These are phyloP conservation scores for Thaumetopoea pityocampa DNA, from an alignment of 1,140 invertebrate genomes.

Conservation along the genomic window DNA sequence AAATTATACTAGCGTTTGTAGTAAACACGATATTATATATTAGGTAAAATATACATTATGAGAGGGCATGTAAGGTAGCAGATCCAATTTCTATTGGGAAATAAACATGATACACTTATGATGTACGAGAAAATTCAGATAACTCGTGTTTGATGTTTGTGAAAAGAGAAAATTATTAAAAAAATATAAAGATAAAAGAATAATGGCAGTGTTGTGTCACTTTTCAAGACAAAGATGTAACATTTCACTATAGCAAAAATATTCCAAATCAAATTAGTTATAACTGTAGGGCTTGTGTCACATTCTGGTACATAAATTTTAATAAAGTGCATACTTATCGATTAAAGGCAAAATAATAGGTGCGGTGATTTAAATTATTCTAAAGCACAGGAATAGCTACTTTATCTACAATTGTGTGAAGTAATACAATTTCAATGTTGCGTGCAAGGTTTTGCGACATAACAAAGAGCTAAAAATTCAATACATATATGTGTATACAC, in stretches of 20 bases:
- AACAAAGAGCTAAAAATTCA: slow-evolving; percentile 30
- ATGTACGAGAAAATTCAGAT: slow-evolving; percentile 15
- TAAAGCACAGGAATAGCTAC: slow-evolving; percentile 23
- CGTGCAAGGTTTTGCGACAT: slow-evolving; percentile 29
- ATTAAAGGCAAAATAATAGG: slow-evolving; percentile 7
- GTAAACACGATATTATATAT: slow-evolving; percentile 17
- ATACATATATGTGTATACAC: slow-evolving; percentile 19
- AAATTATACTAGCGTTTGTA: slow-evolving; percentile 7
- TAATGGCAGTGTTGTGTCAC: slow-evolving; percentile 5
- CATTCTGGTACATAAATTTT: slow-evolving; percentile 9
- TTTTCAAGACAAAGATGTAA: slow-evolving; percentile 4
- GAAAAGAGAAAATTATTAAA: slow-evolving; percentile 67
- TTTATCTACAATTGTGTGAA: slow-evolving; percentile 31
- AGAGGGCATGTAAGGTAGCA: no score
- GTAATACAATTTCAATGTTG: slow-evolving; percentile 22
- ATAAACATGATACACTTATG: slow-evolving; percentile 19
- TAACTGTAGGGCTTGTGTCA: slow-evolving; percentile 14
- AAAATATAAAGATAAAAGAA: slow-evolving; percentile 22
- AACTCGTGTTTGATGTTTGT: slow-evolving; percentile 65
- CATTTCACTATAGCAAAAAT: not conserved
- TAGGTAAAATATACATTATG: no score
- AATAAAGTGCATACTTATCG: slow-evolving; percentile 26
- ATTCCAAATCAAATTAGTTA: slow-evolving; percentile 1
- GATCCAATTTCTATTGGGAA: slow-evolving; percentile 22
- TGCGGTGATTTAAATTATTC: slow-evolving; percentile 10